Base-by-base conservation (phyloP, 1,140 invertebrate genomes). In the Neoseiulus cucumeris region DNA sequence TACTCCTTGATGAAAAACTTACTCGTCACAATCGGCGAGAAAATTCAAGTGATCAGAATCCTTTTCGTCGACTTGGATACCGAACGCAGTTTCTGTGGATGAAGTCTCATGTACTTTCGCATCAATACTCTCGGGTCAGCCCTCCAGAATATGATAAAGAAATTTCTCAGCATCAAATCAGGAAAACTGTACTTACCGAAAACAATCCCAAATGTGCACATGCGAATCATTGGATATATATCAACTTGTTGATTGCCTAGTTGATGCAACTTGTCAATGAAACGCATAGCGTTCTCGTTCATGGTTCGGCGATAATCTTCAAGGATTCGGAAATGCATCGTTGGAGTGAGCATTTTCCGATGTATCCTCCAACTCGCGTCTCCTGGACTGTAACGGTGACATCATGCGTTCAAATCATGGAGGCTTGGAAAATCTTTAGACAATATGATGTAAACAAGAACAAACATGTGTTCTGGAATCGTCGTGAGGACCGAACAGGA, bases 291-390 rank as follows among this genome's bases (percentile, higher is more conserved):
- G 64, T 81, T 77, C 22, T 79, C 71, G 68, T 80, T 79, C 71
- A 81, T 79, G 7, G 79, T 73, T 1, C 73, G 69, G 20, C 80
- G 42, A 69, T 81, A 81, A 64, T 77, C 76, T 65, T 80, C 72
- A 7, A 80, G 69, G 64, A 80, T 80, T 65, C 77, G 76, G 68
- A 80, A 80, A 71, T 81, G 79, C 66, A 80, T 80, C 4, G 80
- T 75, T 28, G 79, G 80, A 12, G 79, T 80, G n/a, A 80, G 69
- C 64, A 80, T 68, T 69, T 78, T 79, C n/a, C 79, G 69, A 64
- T 77, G 71, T 2, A 65, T 70, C 6, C 72, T 69, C 79, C 79
- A 80, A 72, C 79, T 78, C 0, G 74, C 72, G 7, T 75, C 76
- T 33, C 39, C 59, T 29, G 69, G 70, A n/a, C 85, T 87, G 22